Evolutionary conservation across 2,113 vertebrate genomes (phyloP).

Genomic region (Triplophysa siluroides): DNA sequence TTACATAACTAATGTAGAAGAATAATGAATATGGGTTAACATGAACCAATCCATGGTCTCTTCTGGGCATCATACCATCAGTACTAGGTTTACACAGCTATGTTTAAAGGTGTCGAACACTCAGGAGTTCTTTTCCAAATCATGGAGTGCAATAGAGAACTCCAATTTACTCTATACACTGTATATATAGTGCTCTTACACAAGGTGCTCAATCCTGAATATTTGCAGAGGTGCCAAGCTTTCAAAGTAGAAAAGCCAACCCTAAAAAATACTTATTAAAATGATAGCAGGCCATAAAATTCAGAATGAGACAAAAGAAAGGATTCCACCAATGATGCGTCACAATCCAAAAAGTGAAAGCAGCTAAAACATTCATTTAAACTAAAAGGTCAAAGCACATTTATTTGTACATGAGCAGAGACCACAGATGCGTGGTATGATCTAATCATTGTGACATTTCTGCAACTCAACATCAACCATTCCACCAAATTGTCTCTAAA

Average conservation of each 20-base stretch:
- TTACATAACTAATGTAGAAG: no score
- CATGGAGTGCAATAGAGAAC: slow-evolving; percentile 4
- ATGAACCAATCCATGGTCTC: background rate
- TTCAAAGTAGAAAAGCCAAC: background rate
- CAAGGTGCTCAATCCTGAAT: background rate
- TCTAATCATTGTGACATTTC: slow-evolving; percentile 37
- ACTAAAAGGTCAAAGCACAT: background rate
- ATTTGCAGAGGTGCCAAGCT: background rate
- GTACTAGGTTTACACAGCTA: background rate
- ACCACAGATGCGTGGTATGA: background rate
- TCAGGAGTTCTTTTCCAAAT: background rate
- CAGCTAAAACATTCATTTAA: background rate
- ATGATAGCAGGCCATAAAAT: background rate
- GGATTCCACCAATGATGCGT: no score
- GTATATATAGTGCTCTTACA: slow-evolving; percentile 6
- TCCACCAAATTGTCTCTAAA: background rate
- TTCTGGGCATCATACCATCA: slow-evolving; percentile 16
- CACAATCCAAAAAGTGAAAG: background rate
- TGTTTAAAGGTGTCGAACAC: slow-evolving; percentile 2
- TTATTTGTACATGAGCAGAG: background rate
- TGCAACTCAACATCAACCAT: background rate
- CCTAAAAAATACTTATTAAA: background rate
- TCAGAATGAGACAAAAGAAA: no score
- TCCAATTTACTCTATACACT: background rate
- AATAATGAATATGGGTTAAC: no score